Conservation (phyloP, 2,888 invertebrate species). For the Microplitis deprimator region DNA sequence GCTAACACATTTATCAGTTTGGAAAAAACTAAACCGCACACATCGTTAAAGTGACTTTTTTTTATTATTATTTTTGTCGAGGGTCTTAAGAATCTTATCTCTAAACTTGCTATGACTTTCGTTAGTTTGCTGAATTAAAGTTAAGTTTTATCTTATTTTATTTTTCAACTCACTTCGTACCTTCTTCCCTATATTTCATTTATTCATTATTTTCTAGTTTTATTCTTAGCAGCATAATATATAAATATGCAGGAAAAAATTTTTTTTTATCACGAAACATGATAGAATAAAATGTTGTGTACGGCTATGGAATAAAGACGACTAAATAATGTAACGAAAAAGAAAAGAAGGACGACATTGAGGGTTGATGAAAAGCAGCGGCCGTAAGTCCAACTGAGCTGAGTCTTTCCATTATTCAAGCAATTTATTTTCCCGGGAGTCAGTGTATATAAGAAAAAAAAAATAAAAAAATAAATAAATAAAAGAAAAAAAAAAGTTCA, state of each 20-base stretch:
- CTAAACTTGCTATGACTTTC: not conserved
- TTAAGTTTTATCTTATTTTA: not conserved
- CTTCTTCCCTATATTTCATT: not conserved
- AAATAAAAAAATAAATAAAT: conserved; percentile 47
- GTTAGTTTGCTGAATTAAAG: not conserved
- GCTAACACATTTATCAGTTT: not conserved
- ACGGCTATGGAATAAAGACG: conserved; percentile 5
- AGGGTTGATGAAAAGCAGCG: conserved; percentile 52
- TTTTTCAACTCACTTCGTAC: not conserved
- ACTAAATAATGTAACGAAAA: conserved; percentile 17
- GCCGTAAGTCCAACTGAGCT: conserved; percentile 51
- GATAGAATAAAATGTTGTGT: not conserved
- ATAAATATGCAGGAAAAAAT: not conserved
- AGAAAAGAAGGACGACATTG: conserved; percentile 38
- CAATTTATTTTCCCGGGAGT: conserved; percentile 58
- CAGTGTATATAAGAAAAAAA: conserved; percentile 23
- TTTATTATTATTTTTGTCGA: not conserved
- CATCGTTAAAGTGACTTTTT: not conserved
- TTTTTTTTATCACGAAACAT: not conserved
- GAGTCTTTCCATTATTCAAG: conserved; percentile 60
- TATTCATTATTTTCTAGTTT: not conserved
- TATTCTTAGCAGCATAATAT: not conserved
- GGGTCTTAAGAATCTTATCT: not conserved
- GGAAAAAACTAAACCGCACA: not conserved
- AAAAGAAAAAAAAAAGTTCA: conserved; percentile 44